These are phyloP conservation scores for Coleophora flavipennella DNA, from an alignment of 2,888 invertebrate genomes.

Conservation along the genomic window DNA sequence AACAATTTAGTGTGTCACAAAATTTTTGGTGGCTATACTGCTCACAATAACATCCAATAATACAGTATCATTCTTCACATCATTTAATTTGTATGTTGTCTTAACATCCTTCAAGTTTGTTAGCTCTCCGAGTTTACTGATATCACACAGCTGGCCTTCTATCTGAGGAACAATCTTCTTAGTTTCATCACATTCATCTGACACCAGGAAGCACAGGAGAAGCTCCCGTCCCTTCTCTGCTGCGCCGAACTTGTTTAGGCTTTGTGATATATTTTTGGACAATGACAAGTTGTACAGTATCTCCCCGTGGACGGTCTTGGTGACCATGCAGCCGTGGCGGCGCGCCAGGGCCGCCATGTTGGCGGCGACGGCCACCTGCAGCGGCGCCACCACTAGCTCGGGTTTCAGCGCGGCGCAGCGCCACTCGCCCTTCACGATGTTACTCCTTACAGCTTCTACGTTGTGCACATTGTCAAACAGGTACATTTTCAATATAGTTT, in stretches of 20 bases:
- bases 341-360: slow-evolving; percentile 75
- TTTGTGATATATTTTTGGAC: slow-evolving; percentile 79
- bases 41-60: slow-evolving; percentile 76
- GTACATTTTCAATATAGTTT: slow-evolving; percentile 55
- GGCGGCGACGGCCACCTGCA: slow-evolving; percentile 75
- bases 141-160: slow-evolving; percentile 64
- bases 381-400: slow-evolving; percentile 71
- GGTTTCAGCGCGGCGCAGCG: slow-evolving; percentile 77
- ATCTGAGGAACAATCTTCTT: slow-evolving; percentile 57
- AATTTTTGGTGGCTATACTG: slow-evolving; percentile 77
- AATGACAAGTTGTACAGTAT: slow-evolving; percentile 78
- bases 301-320: slow-evolving; percentile 76
- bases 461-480: slow-evolving; percentile 75
- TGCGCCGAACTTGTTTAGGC: slow-evolving; percentile 77
- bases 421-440: slow-evolving; percentile 70
- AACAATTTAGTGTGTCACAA: slow-evolving; percentile 52
- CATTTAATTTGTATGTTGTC: slow-evolving; percentile 74
- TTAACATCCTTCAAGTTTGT: slow-evolving; percentile 66
- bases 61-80: slow-evolving; percentile 44
- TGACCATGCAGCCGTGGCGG: slow-evolving; percentile 63
- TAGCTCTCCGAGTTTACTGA: slow-evolving; percentile 57
- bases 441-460: slow-evolving; percentile 61
- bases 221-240: slow-evolving; percentile 44
- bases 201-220: slow-evolving; percentile 43
- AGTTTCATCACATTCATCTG: slow-evolving; percentile 25